These are phyloP conservation scores for Carassius auratus DNA, from an alignment of 2,113 vertebrate genomes.

Conservation along the genomic window DNA sequence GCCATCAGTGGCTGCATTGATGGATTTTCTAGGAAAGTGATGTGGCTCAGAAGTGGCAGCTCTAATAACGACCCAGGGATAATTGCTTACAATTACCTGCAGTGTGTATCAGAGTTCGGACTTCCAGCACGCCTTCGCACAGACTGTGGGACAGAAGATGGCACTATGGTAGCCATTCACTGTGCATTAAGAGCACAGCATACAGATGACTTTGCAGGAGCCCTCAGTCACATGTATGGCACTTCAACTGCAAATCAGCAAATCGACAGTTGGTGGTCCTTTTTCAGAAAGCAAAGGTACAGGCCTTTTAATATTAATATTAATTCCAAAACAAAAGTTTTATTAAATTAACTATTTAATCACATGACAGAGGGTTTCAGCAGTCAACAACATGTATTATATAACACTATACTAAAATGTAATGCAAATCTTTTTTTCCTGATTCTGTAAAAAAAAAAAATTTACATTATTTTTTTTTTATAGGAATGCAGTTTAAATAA, in stretches of 20 bases:
- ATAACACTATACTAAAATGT: not conserved
- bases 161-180: constrained; percentile 34
- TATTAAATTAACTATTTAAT: too few species aligned
- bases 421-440: not conserved
- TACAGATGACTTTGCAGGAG: constrained; percentile 40
- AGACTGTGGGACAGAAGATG: constrained; percentile 48
- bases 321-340: too few species aligned
- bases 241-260: constrained; percentile 35
- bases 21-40: too few species aligned
- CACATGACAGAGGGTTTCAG: not conserved
- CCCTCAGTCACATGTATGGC: constrained; percentile 36
- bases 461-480: too few species aligned
- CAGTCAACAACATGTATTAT: not conserved
- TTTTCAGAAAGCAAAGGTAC: constrained; percentile 46
- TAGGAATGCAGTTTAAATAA: too few species aligned
- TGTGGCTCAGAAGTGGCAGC: too few species aligned
- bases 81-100: too few species aligned
- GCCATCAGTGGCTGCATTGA: too few species aligned
- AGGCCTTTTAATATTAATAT: not conserved
- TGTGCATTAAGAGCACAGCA: constrained; percentile 35
- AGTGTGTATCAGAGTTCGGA: too few species aligned
- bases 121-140: constrained; percentile 26
- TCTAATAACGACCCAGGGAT: too few species aligned
- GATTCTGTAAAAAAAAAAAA: not conserved
- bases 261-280: constrained; percentile 47